Evolutionary conservation across 2,888 invertebrate species (phyloP).

Genomic region (Philhelius pedissequus): DNA sequence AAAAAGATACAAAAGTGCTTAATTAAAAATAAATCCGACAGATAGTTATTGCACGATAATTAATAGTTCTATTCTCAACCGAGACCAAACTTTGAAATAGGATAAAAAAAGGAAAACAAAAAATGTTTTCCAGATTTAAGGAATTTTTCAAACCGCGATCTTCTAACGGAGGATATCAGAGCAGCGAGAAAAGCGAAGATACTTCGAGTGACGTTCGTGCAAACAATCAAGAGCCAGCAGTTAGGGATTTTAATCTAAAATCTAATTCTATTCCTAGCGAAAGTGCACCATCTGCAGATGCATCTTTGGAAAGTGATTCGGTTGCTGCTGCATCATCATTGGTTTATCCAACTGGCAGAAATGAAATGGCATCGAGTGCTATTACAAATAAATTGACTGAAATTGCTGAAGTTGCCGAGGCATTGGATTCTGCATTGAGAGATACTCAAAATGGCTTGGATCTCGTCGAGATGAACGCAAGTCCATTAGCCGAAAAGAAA

Average conservation of each 20-base stretch:
- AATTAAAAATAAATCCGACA: slow-evolving; percentile 61
- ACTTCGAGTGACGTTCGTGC: not conserved
- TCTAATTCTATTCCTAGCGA: slow-evolving; percentile 44
- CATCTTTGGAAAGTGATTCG: not conserved
- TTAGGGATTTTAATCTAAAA: slow-evolving; percentile 43
- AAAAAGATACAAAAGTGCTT: slow-evolving; percentile 42
- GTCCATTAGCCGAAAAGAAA: slow-evolving; percentile 73
- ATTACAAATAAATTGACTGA: slow-evolving; percentile 84
- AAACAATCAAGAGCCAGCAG: not conserved
- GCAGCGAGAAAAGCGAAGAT: slow-evolving; percentile 45
- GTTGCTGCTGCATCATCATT: slow-evolving; percentile 63
- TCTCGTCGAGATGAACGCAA: slow-evolving; percentile 69
- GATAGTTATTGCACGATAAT: slow-evolving; percentile 60
- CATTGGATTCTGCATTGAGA: slow-evolving; percentile 82
- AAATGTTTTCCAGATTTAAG: slow-evolving; percentile 77
- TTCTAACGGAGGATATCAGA: slow-evolving; percentile 36
- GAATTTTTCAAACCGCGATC: slow-evolving; percentile 75
- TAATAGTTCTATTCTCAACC: slow-evolving; percentile 56
- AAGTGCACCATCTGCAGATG: not conserved
- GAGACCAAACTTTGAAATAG: slow-evolving; percentile 69
- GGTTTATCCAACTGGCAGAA: slow-evolving; percentile 78
- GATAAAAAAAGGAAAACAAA: not conserved
- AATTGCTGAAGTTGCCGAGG: slow-evolving; percentile 84
- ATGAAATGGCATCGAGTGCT: slow-evolving; percentile 83
- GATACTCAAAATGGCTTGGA: slow-evolving; percentile 78